These are phyloP conservation scores for Platycheirus rosarum DNA, from an alignment of 2,888 invertebrate genomes.

Conservation along the genomic window DNA sequence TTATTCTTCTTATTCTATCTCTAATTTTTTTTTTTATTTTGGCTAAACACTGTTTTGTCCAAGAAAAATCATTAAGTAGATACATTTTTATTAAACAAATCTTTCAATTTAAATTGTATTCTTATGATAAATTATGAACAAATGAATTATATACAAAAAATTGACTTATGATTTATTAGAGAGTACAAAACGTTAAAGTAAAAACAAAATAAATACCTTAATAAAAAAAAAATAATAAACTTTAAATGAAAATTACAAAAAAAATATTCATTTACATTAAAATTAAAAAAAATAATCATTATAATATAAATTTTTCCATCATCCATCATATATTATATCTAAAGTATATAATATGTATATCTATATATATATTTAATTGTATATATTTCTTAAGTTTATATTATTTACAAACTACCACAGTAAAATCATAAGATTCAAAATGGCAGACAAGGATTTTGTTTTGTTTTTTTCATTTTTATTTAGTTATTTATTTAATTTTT, in stretches of 20 bases:
- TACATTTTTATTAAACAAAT: background rate
- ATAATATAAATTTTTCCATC: slow-evolving; percentile 2
- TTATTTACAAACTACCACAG: slow-evolving; percentile 69
- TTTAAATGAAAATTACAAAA: slow-evolving; percentile 15
- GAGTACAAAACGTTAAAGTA: background rate
- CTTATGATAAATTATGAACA: slow-evolving; percentile 11
- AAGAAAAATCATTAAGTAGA: slow-evolving; percentile 19
- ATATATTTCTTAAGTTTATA: too few species aligned
- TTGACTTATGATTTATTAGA: slow-evolving; percentile 1
- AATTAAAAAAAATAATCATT: background rate
- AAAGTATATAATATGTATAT: slow-evolving; percentile 1
- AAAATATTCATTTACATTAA: slow-evolving; percentile 4
- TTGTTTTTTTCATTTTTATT: background rate
- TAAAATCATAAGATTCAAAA: slow-evolving; percentile 70
- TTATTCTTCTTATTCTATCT: slow-evolving; percentile 49
- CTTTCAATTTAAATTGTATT: slow-evolving; percentile 23
- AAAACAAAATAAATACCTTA: slow-evolving; percentile 41
- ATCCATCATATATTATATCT: slow-evolving; percentile 19
- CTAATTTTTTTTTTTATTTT: slow-evolving; percentile 28
- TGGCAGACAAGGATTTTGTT: slow-evolving; percentile 70
- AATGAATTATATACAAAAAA: slow-evolving; percentile 47
- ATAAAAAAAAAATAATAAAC: slow-evolving; percentile 8
- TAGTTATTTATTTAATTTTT: slow-evolving; percentile 1
- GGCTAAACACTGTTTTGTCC: slow-evolving; percentile 60
- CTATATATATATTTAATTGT: slow-evolving; percentile 22